Percentiles rank a stretch among this genome's conserved stretches.
These are phyloP conservation scores for Ranitomeya variabilis DNA, from an alignment of 2,113 vertebrate species.

Conservation along the genomic window DNA sequence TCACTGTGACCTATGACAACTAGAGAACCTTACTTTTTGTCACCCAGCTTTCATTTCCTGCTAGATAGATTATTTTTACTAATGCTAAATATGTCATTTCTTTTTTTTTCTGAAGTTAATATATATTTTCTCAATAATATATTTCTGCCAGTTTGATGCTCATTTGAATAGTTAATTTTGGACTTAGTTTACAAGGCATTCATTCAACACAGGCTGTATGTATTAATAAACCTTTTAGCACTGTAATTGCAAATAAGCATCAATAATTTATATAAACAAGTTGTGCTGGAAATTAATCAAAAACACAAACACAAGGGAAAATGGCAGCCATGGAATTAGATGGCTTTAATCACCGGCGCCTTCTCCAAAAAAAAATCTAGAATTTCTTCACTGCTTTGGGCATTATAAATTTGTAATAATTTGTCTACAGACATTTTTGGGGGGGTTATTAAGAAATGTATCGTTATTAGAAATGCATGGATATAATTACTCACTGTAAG, in stretches of 20 bases:
- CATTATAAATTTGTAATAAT: conserved; percentile 26
- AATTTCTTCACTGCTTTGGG: conserved; percentile 20
- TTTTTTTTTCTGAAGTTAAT: background rate
- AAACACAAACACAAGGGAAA: conserved; percentile 22
- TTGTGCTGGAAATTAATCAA: conserved; percentile 36
- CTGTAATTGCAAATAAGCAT: conserved; percentile 49
- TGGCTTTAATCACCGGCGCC: conserved; percentile 31
- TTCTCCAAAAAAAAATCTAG: conserved; percentile 16
- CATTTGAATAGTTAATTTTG: conserved; percentile 33
- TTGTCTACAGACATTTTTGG: background rate
- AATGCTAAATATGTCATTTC: background rate
- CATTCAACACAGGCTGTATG: conserved; percentile 28
- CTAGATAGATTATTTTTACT: background rate
- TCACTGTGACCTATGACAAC: background rate
- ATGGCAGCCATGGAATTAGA: background rate
- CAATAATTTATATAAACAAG: conserved; percentile 43
- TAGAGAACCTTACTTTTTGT: background rate
- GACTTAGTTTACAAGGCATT: conserved; percentile 40
- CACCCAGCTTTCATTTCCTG: background rate
- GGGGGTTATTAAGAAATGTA: background rate
- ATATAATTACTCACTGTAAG: background rate
- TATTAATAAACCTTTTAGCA: conserved; percentile 37
- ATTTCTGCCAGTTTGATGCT: background rate
- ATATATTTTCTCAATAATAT: background rate
- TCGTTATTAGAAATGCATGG: background rate